Evolutionary conservation across 2,888 invertebrate species (phyloP), one percentile per base, ranked within the genome.

Genomic region (Lamellibrachia satsuma): DNA sequence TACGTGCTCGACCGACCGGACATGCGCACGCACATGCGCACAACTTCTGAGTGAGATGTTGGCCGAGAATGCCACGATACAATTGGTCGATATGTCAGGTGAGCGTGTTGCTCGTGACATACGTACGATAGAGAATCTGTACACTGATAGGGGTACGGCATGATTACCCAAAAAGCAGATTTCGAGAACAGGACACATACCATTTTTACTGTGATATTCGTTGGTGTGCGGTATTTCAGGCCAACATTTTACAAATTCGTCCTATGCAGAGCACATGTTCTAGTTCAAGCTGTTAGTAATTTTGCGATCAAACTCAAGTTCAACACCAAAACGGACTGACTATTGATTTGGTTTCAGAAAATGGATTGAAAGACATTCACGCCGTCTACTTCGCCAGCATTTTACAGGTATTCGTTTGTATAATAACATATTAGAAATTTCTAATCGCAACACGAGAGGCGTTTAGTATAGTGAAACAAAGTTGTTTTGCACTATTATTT

Each of bases 21-120:
- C 75, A 75, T 75, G 75, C 75, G 75, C 75, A 75, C 22, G 75
- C 75, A 75, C 75, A 75, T 75, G 75, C 75, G 75, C 75, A 75
- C 75, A 75, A 75, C 75, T 75, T 15, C n/a, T 75, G 75, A 75
- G 22, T 75, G 75, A 75, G 75, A 75, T n/a, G 15, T 75, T 75
- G 75, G 75, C n/a, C 75, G 75, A 75, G 75, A 75, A 75, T n/a
- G 15, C 75, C 22, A 75, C 75, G 75, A 75, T 75, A 75, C 75
- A 75, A 22, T 75, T 15, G n/a, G 75, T 75, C 15, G 75, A 75
- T 75, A 75, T 75, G 75, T 75, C 75, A 75, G 75, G 75, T 75
- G 75, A 75, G 75, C 15, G n/a, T 22, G 3, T n/a, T 22, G 22
- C 22, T 11, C 75, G 75, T 22, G 22, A 75, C 75, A 15, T 15